Evolutionary conservation across 2,888 invertebrate species (phyloP), one percentile per base, ranked within the genome.

Genomic region (Hecatera dysodea): DNA sequence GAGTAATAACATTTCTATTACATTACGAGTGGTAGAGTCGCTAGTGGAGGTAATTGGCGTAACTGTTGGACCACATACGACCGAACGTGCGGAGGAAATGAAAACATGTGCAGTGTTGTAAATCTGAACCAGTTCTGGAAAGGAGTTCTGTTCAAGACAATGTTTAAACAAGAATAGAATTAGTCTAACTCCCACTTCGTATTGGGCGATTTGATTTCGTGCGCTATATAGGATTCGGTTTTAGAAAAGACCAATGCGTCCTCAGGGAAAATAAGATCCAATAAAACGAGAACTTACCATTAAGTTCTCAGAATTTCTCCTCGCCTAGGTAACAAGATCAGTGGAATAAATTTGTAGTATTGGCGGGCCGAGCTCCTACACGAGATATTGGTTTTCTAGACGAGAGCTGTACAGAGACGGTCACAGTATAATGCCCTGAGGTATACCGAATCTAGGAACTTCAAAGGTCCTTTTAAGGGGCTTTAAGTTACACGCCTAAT

Each of bases 31-130:
- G 39, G 33, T 36, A 22, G 27, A 76, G 53, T 52, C 33, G 53
- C 82, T 67, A 67, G 48, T 67, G 55, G 59, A 62, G 65, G 59
- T 78, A 80, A 78, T 80, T 66, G 80, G 59, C 70, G 70, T 66
- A 82, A 74, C 79, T 60, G 61, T 65, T 81, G 72, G 50, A 63
- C 66, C 72, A 78, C 55, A 81, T 71, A 71, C 52, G 62, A 59
- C 62, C 15, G n/a, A 71, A 81, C 57, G 42, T 80, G 57, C 44
- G 44, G 27, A 70, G n/a, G 15, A 62, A 62, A 81, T 66, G 53
- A 59, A 78, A 59, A 76, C 57, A 52, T 29, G 61, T 33, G 46
- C 50, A 44, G 59, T 75, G 55, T 80, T 62, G 27, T 60, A 42
- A 48, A 67, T 50, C 27, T 76, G 48, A n/a, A 74, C 46, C 22